phyloP scores from a whole-genome alignment of 2,888 invertebrate species.

The Pyrocoelia pectoralis region DNA sequence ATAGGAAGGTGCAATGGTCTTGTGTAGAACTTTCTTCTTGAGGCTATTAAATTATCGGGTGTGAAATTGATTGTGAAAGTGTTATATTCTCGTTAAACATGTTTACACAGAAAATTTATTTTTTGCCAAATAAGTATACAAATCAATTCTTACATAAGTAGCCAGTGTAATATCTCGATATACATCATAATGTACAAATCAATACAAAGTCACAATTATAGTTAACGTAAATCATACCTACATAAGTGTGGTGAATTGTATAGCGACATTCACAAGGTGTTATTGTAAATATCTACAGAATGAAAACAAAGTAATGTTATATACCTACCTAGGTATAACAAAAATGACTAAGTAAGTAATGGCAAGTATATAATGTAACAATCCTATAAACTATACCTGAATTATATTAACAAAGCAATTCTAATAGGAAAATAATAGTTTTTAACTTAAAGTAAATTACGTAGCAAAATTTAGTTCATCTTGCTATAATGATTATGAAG shows the following conservation, averaged over 20 bases:
- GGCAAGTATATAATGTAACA: neutral
- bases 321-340: too few relatives aligned
- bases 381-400: slow-evolving; percentile 5
- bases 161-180: slow-evolving; percentile 1
- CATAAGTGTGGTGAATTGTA: neutral
- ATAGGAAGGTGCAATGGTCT: too few relatives aligned
- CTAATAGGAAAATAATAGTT: too few relatives aligned
- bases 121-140: neutral
- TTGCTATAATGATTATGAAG: slow-evolving; percentile 16
- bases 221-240: neutral
- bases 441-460: neutral
- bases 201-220: neutral
- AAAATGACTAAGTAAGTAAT: neutral
- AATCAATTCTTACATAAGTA: slow-evolving; percentile 1
- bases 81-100: too few relatives aligned
- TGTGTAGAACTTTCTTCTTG: too few relatives aligned
- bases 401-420: slow-evolving; percentile 8
- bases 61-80: too few relatives aligned
- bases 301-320: neutral
- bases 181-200: neutral
- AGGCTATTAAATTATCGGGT: too few relatives aligned
- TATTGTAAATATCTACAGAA: neutral
- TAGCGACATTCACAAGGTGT: neutral
- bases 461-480: neutral
- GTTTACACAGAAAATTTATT: slow-evolving; percentile 11